Percentiles rank a stretch among this genome's conserved stretches.
phyloP scores from a whole-genome alignment of 2,888 invertebrate genomes.

The Gasteruption jaculator region DNA sequence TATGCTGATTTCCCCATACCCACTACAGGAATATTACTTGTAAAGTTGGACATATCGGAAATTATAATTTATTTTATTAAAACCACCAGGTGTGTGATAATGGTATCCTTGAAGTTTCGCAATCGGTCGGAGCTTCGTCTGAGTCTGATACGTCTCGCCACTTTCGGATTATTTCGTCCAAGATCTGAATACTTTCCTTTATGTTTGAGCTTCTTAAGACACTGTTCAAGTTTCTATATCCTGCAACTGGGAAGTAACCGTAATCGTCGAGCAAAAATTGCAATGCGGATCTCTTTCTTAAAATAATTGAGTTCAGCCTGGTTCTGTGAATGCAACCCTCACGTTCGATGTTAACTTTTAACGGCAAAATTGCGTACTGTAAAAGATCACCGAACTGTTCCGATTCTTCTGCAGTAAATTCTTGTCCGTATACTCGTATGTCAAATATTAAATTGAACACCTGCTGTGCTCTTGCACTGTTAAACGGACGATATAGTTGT shows the following conservation, averaged over 20 bases:
- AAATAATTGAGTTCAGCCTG: constrained; percentile 11
- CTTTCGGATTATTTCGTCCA: not conserved
- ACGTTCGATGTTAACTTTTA: constrained; percentile 6
- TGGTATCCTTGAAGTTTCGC: constrained; percentile 6
- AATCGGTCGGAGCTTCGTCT: constrained; percentile 9
- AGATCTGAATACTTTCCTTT: not conserved
- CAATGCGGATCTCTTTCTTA: constrained; percentile 11
- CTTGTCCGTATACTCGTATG: too few species aligned
- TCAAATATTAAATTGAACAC: too few species aligned
- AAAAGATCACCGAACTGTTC: not conserved
- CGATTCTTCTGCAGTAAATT: not conserved
- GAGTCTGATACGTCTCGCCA: not conserved
- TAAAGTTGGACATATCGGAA: not conserved
- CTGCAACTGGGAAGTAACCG: constrained; percentile 4
- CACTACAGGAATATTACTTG: constrained; percentile 8
- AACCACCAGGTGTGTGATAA: constrained; percentile 11
- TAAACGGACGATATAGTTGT: too few species aligned
- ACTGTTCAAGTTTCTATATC: not conserved
- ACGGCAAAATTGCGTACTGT: not conserved
- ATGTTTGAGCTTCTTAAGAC: not conserved
- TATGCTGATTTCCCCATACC: constrained; percentile 3
- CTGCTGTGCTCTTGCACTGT: too few species aligned
- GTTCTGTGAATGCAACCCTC: constrained; percentile 7
- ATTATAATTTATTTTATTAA: not conserved
- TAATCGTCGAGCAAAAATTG: constrained; percentile 10